A percentile compares a stretch with the other conserved stretches of the same genome.
Evolutionary conservation across 2,797 vertebrate genomes (phyloP).

Genomic region (Notoglanidium macrostoma): DNA sequence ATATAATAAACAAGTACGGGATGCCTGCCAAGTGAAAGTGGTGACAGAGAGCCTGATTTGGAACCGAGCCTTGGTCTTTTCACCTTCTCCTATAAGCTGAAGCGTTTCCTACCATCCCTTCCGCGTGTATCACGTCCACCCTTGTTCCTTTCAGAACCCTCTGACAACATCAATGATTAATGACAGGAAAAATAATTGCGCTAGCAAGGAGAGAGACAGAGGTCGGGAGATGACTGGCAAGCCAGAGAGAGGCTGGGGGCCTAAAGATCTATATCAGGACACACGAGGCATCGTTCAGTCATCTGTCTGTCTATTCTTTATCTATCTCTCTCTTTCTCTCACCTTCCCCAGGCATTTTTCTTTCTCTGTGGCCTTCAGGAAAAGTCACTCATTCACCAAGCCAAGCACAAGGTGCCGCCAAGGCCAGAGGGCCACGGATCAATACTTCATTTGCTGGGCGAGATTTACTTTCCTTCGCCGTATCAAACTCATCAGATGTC

Average conservation of each 20-base stretch:
- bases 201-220: slow-evolving; percentile 54
- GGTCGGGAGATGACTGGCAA: slow-evolving; percentile 54
- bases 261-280: slow-evolving; percentile 55
- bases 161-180: slow-evolving; percentile 57
- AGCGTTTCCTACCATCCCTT: neutral
- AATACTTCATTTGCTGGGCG: slow-evolving; percentile 62
- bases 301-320: slow-evolving; percentile 30
- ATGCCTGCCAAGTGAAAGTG: neutral
- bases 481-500: slow-evolving; percentile 58
- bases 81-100: neutral
- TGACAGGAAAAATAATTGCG: slow-evolving; percentile 58
- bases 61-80: neutral
- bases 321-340: slow-evolving; percentile 15
- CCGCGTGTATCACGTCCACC: slow-evolving; percentile 38
- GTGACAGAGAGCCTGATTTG: slow-evolving; percentile 1
- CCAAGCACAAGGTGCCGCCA: slow-evolving; percentile 54
- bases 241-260: slow-evolving; percentile 47
- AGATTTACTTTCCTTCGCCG: slow-evolving; percentile 55
- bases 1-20: neutral
- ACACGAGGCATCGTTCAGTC: slow-evolving; percentile 39
- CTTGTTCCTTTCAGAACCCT: slow-evolving; percentile 48
- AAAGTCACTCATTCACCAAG: slow-evolving; percentile 51
- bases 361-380: slow-evolving; percentile 44
- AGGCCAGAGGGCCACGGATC: slow-evolving; percentile 59
- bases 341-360: slow-evolving; percentile 34